Evolutionary conservation across 2,888 invertebrate species (phyloP), one percentile per base, ranked within the genome.

Genomic region (Alloscopus bannaensis): DNA sequence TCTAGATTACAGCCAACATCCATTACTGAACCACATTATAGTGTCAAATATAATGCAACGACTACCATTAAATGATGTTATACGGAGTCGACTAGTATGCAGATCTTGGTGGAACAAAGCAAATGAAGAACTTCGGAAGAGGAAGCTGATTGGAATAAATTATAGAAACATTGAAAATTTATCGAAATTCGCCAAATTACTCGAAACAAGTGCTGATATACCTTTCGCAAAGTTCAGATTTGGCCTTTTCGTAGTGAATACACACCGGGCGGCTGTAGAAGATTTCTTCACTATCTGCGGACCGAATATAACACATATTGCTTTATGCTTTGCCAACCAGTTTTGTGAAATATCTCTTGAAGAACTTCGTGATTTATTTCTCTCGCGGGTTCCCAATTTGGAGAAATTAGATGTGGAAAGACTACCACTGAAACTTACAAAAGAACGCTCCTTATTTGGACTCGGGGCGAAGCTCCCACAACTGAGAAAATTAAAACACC

Each of bases 221-320:
- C 77, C 77, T 36, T 77, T 77, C 65, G 68, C 77, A 24, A 77
- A 69, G 29, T 77, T 77, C 40, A 69, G 77, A 36, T 77, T 77
- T 20, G 77, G 77, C 13, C 70, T 77, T 0, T 77, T 77, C 65
- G 77, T 77, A 31, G 77, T 77, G 2, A 77, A 70, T 20, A 77
- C 77, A 16, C 77, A 77, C 18, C 42, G 70, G 26, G 45, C 70
- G 18, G 77, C 77, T 16, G 77, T 77, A 0, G 77, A 77, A 13
- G 77, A 77, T 29, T 77, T 77, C 31, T 77, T 77, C 28, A 55
- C 70, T 26, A 55, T 77, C 26, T 70, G 77, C 47, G 77, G 77
- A 24, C 65, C 69, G 2, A 70, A 70, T 29, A 77, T 77, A 2
- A 77, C 77, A 26, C 77, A 77, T 28, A 77, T 77, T 64, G 77